A percentile compares a stretch with the other conserved stretches of the same genome.
Evolutionary conservation across 2,888 invertebrate genomes (phyloP).

Genomic region (Oscheius sp.): DNA sequence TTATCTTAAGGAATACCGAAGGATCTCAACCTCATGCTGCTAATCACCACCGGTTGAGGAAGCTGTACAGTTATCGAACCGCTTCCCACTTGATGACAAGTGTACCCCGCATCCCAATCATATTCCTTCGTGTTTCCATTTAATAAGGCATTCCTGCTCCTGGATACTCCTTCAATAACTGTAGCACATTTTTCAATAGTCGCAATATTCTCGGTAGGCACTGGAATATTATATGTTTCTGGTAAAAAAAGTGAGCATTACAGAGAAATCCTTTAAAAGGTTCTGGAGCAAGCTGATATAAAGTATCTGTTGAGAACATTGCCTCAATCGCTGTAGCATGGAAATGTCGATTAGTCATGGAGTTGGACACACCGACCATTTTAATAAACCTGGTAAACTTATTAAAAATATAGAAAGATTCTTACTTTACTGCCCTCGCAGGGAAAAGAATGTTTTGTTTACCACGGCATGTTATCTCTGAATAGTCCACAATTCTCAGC

Average conservation of each 20-base stretch:
- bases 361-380: slow-evolving; percentile 88
- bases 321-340: slow-evolving; percentile 94
- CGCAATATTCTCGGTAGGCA: slow-evolving; percentile 90
- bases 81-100: slow-evolving; percentile 79
- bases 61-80: slow-evolving; percentile 94
- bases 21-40: slow-evolving; percentile 81
- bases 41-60: slow-evolving; percentile 92
- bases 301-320: slow-evolving; percentile 81
- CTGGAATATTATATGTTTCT: slow-evolving; percentile 75
- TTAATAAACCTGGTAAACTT: slow-evolving; percentile 79
- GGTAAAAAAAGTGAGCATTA: neutral
- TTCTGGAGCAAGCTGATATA: neutral
- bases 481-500: slow-evolving; percentile 92
- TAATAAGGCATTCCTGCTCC: slow-evolving; percentile 90
- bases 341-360: slow-evolving; percentile 88
- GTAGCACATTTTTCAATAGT: slow-evolving; percentile 88
- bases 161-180: slow-evolving; percentile 93
- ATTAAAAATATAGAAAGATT: neutral
- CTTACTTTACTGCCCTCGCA: slow-evolving; percentile 84
- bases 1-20: neutral
- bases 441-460: slow-evolving; percentile 95
- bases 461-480: slow-evolving; percentile 90
- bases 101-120: slow-evolving; percentile 66
- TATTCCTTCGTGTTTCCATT: slow-evolving; percentile 81
- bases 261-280: slow-evolving; percentile 3